Percentiles rank a stretch among this genome's conserved stretches.
Conservation (phyloP, 1,140 invertebrate genomes). For the Hylaeus volcanicus region DNA sequence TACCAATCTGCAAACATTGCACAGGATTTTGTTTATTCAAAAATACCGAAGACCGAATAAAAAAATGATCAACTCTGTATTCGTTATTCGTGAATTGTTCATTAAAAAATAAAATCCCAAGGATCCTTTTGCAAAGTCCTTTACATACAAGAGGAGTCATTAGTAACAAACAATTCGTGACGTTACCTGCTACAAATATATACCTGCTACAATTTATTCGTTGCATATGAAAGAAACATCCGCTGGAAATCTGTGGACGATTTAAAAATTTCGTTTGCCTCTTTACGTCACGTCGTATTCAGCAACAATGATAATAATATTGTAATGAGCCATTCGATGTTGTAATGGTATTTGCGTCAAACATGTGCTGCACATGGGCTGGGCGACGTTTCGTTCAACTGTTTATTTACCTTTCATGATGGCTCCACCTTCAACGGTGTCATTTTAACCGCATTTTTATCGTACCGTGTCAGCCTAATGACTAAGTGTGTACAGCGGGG, state of each 20-base stretch:
- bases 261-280: not conserved
- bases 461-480: not conserved
- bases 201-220: not conserved
- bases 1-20: no score
- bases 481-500: not conserved
- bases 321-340: not conserved
- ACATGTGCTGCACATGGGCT: conserved; percentile 24
- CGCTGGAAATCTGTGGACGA: not conserved
- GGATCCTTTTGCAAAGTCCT: no score
- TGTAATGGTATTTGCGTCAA: conserved; percentile 9
- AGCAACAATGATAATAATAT: not conserved
- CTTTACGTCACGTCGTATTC: not conserved
- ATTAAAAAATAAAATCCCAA: no score
- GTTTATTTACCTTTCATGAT: not conserved
- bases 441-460: not conserved
- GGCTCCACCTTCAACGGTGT: not conserved
- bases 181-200: not conserved
- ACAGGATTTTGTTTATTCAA: no score
- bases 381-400: conserved; percentile 2
- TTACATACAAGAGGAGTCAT: no score
- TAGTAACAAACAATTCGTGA: no score
- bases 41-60: no score
- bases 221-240: not conserved
- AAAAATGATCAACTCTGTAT: no score
- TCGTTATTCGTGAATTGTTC: no score